Base-by-base conservation (phyloP, 2,797 vertebrate species). In the Coluber constrictor region DNA sequence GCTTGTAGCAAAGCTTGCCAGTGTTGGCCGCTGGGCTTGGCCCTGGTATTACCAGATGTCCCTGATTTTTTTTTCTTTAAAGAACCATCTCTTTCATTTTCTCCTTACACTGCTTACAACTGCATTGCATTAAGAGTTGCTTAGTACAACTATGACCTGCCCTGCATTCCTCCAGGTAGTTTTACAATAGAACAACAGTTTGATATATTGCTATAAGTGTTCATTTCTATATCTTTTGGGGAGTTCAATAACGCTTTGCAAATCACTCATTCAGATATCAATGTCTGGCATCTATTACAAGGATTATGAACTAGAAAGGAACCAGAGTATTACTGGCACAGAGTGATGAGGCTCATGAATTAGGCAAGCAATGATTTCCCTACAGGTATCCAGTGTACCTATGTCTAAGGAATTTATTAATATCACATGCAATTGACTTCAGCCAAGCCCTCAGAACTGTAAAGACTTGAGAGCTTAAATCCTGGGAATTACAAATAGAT, bases 11-110 rank as follows among this genome's bases (percentile, higher is more conserved):
- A 51, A 37, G 59, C 61, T 55, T 87, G 83, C 0, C 55, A 37
- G 66, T 37, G 29, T 43, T 59, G 43, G 57, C 47, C 32, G 43
- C 18, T 32, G 25, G 63, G 43, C 63, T 88, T 93, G 63, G 55
- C 66, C 86, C n/a, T 91, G 27, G 43, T 61, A 47, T 91, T 93
- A 57, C 66, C 90, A 93, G 90, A 91, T 93, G 92, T 55, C 66
- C 86, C 47, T 43, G 7, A 4, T 43, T 88, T 88, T 79, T 32
- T 63, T 70, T 57, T 90, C 18, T 79, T 87, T 25, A 60, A 61
- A 79, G 32, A 90, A 90, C 54, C 20, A 25, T 23, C 37, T 47
- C 43, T 32, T 87, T 87, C 15, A 13, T 90, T 70, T 91, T 88
- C 23, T 51, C 23, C 79, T 66, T 93, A 59, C 47, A 57, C 70